Base-by-base conservation (phyloP, 2,797 vertebrate species). In the Alcedo atthis region DNA sequence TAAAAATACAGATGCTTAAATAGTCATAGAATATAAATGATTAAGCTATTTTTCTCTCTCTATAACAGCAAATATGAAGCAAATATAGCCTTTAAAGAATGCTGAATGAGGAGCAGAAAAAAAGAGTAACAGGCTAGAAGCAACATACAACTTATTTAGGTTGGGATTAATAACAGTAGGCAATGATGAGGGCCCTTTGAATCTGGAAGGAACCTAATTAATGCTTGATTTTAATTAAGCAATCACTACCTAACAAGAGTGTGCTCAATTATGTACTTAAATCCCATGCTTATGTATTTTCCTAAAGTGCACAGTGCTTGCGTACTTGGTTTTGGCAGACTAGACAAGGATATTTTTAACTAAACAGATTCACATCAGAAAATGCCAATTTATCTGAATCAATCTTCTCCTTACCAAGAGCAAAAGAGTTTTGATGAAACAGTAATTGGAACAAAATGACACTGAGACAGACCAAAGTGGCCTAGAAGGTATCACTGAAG, bases 171-270 rank as follows among this genome's bases (percentile, higher is more conserved):
- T 61, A 82, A 67, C 5, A 85, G 22, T 10, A 57, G 19, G 19
- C 46, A 73, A 75, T 51, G 80, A 78, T 68, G n/a, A 93, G 26
- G 26, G 30, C 57, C 37, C 59, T 84, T 49, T 78, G 77, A 93
- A 58, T 66, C 62, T 83, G 55, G 46, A 87, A 91, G 64, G 21
- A 93, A 82, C 12, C 3, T 89, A 92, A 91, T 75, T 91, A 93
- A 62, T 66, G 9, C 32, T 87, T 91, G 37, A 76, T 43, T 91
- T 89, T 81, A 92, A 94, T 89, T 89, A 94, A 68, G 37, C 19
- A 87, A 54, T 83, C 40, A 6, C 55, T 78, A 58, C 9, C 30
- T 84, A 84, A 71, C 46, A 89, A 85, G 74, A 89, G 15, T 55
- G 32, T 78, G 45, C 46, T 94, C 68, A 89, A 67, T 82, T 93